Percentiles rank a stretch among this genome's conserved stretches.
phyloP scores from a whole-genome alignment of 1,140 invertebrate species.

The Calosoma granatense region DNA sequence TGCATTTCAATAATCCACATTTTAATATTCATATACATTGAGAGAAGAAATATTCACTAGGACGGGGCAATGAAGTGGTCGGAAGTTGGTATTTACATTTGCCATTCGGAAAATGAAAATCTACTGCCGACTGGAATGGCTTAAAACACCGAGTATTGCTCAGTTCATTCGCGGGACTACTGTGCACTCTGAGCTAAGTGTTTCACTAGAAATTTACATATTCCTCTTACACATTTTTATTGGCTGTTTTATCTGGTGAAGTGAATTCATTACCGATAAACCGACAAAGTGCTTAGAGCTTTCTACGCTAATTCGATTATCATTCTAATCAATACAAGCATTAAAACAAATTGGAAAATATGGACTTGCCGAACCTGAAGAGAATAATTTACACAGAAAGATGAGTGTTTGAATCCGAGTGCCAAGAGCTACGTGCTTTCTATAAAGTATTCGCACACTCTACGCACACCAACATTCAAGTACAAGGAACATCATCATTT shows the following conservation, averaged over 20 bases:
- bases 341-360: conserved; percentile 1
- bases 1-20: conserved; percentile 7
- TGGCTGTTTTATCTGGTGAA: not conserved
- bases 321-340: not conserved
- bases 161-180: too few species aligned
- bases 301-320: not conserved
- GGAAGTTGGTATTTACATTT: not conserved
- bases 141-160: not conserved
- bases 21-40: conserved; percentile 7
- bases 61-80: not conserved
- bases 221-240: not conserved
- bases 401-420: not conserved
- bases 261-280: not conserved
- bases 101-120: not conserved
- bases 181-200: too few species aligned
- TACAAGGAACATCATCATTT: too few species aligned
- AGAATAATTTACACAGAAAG: not conserved
- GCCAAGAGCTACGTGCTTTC: too few species aligned
- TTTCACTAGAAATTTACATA: not conserved
- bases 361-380: not conserved
- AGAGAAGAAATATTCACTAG: not conserved
- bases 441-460: too few species aligned
- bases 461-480: too few species aligned
- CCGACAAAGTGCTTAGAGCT: not conserved
- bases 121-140: not conserved